A percentile compares a stretch with the other conserved stretches of the same genome.
Conservation (phyloP, 2,888 invertebrate species). For the Magallana nippona region DNA sequence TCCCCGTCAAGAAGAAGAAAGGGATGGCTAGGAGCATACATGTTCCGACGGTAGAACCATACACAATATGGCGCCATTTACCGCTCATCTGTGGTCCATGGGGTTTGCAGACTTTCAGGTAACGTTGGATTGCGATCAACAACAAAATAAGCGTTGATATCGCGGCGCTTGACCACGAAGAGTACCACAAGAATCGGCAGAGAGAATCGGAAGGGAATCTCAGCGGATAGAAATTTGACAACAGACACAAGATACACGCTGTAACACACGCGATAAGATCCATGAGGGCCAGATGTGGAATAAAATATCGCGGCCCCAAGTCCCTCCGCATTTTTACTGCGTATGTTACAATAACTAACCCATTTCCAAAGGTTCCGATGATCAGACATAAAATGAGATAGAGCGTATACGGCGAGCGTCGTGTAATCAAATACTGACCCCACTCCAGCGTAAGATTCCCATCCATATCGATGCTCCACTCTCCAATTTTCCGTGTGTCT, state of each 20-base stretch:
- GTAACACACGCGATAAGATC: constrained; percentile 25
- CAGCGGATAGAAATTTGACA: constrained; percentile 4
- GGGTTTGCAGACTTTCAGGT: constrained; percentile 33
- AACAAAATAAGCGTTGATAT: constrained; percentile 30
- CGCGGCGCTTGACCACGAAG: constrained; percentile 28
- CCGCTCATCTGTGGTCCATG: constrained; percentile 31
- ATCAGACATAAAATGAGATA: constrained; percentile 9
- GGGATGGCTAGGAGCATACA: constrained; percentile 20
- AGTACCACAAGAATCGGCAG: constrained; percentile 26
- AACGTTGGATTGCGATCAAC: constrained; percentile 31
- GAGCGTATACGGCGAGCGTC: constrained; percentile 16
- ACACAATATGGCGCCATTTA: background rate
- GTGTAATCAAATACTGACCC: background rate
- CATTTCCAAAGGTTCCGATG: constrained; percentile 23
- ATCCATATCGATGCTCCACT: background rate
- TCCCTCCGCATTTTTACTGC: background rate
- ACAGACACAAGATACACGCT: background rate
- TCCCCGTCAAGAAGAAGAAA: constrained; percentile 5
- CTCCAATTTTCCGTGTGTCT: background rate
- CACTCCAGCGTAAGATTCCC: background rate
- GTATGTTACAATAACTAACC: constrained; percentile 10
- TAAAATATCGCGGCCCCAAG: constrained; percentile 26
- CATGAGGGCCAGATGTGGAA: constrained; percentile 34
- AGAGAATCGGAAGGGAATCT: constrained; percentile 28
- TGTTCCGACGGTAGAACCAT: background rate